Evolutionary conservation across 2,113 vertebrate species (phyloP), one percentile per base, ranked within the genome.

Genomic region (Notechis scutatus): DNA sequence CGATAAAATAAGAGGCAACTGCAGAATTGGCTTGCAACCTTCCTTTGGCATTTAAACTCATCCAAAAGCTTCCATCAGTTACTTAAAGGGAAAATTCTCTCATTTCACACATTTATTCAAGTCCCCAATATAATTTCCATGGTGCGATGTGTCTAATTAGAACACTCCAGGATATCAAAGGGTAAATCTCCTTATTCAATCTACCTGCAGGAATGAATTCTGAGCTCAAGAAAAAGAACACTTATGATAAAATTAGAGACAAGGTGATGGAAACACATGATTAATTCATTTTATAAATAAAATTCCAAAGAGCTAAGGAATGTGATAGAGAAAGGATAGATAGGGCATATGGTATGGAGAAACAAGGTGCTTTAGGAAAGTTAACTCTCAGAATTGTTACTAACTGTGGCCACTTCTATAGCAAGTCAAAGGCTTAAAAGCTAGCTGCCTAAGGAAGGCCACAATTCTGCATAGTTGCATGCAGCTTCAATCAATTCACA

Each of bases 281-380:
- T 45, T 55, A 85, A 57, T 21, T 59, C 39, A 45, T 42, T 45
- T 59, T 59, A 59, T 61, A 61, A 87, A 64, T 29, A 88, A 47
- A n/a, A 92, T 57, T 90, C 87, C 29, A 18, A 92, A 85, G 47
- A 92, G 47, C 85, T 64, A 81, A 42, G 7, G 18, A 42, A n/a
- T 0, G 0, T 57, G 93, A 86, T n/a, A 81, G 90, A 93, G 50
- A 90, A 94, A 94, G 89, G 91, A 64, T 90, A 6, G 39, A 88
- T 90, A 57, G 92, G 23, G 56, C 91, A 81, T 2, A 88, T 47
- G 89, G 34, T 90, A 93, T 90, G 55, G 55, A 96, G n/a, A 52
- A 89, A 91, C 61, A n/a, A 89, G 81, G 18, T 92, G 85, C 88
- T 89, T 87, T 92, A 90, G 90, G 20, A 94, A 85, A 94, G 93